phyloP scores from a whole-genome alignment of 1,140 invertebrate genomes.

The Thaumetopoea pityocampa region DNA sequence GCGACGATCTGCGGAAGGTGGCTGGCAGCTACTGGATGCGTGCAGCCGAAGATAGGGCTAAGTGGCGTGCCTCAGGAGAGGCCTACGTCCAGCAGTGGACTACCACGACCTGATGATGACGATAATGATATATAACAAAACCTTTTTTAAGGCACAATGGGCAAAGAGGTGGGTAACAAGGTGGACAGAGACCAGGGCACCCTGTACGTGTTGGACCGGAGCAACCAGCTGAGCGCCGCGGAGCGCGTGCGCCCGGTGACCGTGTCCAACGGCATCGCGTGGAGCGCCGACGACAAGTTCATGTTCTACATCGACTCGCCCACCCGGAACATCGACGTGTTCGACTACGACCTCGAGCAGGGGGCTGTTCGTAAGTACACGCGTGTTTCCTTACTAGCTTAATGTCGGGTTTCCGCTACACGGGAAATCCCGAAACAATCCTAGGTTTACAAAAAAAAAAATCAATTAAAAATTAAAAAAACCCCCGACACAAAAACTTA shows the following conservation, averaged over 20 bases:
- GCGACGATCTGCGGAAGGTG: no score
- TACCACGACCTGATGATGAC: no score
- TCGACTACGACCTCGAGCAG: conserved; percentile 83
- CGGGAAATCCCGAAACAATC: no score
- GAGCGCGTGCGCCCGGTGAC: conserved; percentile 56
- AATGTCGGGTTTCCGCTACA: no score
- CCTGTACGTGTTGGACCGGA: conserved; percentile 53
- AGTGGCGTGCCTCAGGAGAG: no score
- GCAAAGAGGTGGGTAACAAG: conserved; percentile 43
- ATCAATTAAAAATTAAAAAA: no score
- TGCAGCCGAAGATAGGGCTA: no score
- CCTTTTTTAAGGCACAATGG: conserved; percentile 61
- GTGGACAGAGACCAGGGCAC: conserved; percentile 54
- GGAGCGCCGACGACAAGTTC: conserved; percentile 83
- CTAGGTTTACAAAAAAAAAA: no score
- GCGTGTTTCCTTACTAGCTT: not conserved
- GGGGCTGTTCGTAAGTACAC: conserved; percentile 80
- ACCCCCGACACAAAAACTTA: no score
- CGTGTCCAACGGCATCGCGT: conserved; percentile 90
- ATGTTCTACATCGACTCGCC: conserved; percentile 89
- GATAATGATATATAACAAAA: no score
- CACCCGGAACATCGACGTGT: conserved; percentile 81
- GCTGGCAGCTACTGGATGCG: no score
- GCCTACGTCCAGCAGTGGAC: no score
- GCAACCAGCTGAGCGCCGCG: conserved; percentile 43